These are phyloP conservation scores for Galago senegalensis DNA, from an alignment of 2,797 vertebrate genomes.

Conservation along the genomic window DNA sequence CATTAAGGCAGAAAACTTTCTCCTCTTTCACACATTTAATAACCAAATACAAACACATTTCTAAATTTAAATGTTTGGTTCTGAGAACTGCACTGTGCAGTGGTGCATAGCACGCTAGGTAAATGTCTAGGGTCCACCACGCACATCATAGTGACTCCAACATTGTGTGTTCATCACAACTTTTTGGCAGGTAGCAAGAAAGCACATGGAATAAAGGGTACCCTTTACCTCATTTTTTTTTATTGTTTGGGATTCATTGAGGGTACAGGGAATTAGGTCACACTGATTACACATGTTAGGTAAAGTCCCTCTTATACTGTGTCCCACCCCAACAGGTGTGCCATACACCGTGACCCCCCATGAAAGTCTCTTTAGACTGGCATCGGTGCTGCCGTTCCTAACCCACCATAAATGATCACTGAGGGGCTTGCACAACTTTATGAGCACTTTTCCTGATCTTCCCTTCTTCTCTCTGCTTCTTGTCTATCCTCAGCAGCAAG, in stretches of 20 bases:
- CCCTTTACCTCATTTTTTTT: not conserved
- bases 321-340: too few species aligned
- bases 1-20: not conserved
- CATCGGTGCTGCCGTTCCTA: not conserved
- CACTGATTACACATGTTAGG: too few species aligned
- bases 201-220: rapidly evolving
- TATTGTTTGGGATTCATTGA: too few species aligned
- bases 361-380: not conserved
- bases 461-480: not conserved
- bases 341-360: not conserved
- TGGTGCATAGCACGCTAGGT: not conserved
- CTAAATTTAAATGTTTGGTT: not conserved
- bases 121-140: rapidly evolving
- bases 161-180: not conserved
- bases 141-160: not conserved
- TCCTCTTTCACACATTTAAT: not conserved
- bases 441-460: not conserved
- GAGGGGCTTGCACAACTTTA: not conserved
- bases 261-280: too few species aligned
- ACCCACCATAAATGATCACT: not conserved
- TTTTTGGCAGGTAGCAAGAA: not conserved
- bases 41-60: not conserved
- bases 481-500: not conserved
- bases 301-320: too few species aligned
- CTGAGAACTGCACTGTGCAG: rapidly evolving